phyloP scores from a whole-genome alignment of 2,888 invertebrate genomes.

The Cryptocheilus praepositus region DNA sequence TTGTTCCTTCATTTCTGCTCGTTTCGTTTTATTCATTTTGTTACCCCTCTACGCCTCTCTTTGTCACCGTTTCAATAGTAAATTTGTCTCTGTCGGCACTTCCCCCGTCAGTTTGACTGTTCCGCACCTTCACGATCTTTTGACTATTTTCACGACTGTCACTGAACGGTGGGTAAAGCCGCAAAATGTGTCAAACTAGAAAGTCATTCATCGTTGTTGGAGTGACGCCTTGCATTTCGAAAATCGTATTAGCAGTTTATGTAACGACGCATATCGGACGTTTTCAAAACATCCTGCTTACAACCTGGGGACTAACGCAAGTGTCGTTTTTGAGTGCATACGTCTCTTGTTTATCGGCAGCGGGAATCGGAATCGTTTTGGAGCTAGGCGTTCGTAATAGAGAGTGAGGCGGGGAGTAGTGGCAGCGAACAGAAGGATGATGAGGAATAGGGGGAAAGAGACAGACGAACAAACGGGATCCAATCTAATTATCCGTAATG shows the following conservation, averaged over 20 bases:
- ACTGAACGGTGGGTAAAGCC: slow-evolving; percentile 37
- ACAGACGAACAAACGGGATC: slow-evolving; percentile 53
- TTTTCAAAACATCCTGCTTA: no score
- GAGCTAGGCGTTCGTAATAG: slow-evolving; percentile 42
- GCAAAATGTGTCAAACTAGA: slow-evolving; percentile 39
- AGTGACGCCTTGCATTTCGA: slow-evolving; percentile 9
- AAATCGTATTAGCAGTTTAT: slow-evolving; percentile 15
- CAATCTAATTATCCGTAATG: slow-evolving; percentile 71
- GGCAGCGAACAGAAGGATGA: slow-evolving; percentile 15
- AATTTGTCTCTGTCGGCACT: no score
- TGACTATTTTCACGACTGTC: no score
- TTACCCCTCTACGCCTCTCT: no score
- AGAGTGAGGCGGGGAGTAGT: slow-evolving; percentile 28
- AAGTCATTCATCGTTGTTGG: slow-evolving; percentile 33
- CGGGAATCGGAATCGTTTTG: slow-evolving; percentile 50
- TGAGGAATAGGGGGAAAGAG: neutral
- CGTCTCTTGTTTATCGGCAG: slow-evolving; percentile 10
- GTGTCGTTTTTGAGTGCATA: slow-evolving; percentile 17
- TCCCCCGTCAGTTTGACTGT: no score
- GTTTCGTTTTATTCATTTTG: no score
- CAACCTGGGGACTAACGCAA: no score
- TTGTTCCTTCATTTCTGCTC: no score
- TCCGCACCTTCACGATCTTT: no score
- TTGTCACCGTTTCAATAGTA: no score
- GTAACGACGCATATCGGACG: no score